Percentiles rank a stretch among this genome's conserved stretches.
Conservation (phyloP, 2,797 vertebrate genomes). For the Chelmon rostratus region DNA sequence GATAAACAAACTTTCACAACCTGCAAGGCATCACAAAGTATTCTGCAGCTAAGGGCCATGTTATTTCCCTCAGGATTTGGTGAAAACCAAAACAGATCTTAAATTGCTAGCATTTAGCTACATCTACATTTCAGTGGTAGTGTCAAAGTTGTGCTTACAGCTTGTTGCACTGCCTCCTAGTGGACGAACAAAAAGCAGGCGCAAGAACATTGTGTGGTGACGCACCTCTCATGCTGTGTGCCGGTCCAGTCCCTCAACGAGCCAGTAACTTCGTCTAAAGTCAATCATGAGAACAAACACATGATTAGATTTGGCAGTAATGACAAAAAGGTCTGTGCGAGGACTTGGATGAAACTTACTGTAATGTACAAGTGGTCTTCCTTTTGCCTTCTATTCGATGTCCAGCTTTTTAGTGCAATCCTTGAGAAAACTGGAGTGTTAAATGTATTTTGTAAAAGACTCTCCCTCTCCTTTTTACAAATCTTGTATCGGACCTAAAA, state of each 20-base stretch:
- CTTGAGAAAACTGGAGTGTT: neutral
- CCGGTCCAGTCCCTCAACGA: neutral
- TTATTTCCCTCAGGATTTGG: too few relatives aligned
- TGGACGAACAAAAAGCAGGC: neutral
- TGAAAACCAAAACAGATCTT: neutral
- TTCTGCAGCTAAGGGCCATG: too few relatives aligned
- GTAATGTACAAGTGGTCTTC: neutral
- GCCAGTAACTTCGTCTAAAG: neutral
- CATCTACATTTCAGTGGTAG: too few relatives aligned
- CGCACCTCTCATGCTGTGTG: neutral
- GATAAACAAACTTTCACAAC: neutral
- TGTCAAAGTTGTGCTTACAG: neutral
- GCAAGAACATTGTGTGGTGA: neutral
- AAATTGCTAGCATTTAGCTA: too few relatives aligned
- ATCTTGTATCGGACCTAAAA: too few relatives aligned
- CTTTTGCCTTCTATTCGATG: neutral
- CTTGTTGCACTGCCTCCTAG: neutral
- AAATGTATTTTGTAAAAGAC: too few relatives aligned
- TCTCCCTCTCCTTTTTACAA: too few relatives aligned
- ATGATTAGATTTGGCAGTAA: neutral
- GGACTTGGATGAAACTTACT: neutral
- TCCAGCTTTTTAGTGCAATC: too few relatives aligned
- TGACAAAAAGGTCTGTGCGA: neutral
- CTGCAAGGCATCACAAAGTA: neutral
- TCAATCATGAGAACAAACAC: neutral